Base-by-base conservation (phyloP, 2,113 vertebrate genomes). In the Pseudorectes ferrugineus region DNA sequence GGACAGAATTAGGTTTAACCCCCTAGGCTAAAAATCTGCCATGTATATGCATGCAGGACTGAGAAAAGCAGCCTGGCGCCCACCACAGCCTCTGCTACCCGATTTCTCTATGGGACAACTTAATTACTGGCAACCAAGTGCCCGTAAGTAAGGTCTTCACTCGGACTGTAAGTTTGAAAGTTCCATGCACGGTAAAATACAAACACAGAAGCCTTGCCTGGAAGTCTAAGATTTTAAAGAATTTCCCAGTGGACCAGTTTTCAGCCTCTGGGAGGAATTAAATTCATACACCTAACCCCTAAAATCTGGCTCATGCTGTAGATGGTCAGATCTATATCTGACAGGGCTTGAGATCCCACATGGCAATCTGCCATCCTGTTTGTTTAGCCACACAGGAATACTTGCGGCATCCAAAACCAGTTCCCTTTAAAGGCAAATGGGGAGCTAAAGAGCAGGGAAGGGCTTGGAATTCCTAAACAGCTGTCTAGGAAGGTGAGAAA, bases 401-500 rank as follows among this genome's bases (percentile, higher is more conserved):
- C n/a, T 80, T 4, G 2, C 42, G 48, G 43, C n/a, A 52, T 36
- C 51, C 19, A 80, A 94, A 59, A 15, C 14, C 59, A 40, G 46
- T 14, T 88, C 26, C 25, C 23, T 57, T 89, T 57, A 42, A 72
- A 92, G 71, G 59, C 59, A 93, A 59, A 91, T 29, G 38, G 54
- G 71, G 72, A 90, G 43, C 43, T 66, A 66, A 85, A 70, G 85
- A 82, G 49, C 12, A 43, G 38, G 40, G 14, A 88, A 91, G 62
- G 63, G 43, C 22, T 85, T 67, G 52, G 46, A 88, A 92, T 88
- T 62, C 26, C 54, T 78, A 42, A 89, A 75, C n/a, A 65, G 45
- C 68, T 4, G 2, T 84, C 80, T 89, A 75, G 74, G 36, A 93
- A 96, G 88, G 88, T 81, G 92, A 88, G 85, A 94, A 92, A 89